These are phyloP conservation scores for Melinopterus prodromus DNA, from an alignment of 2,888 invertebrate species.

Conservation along the genomic window DNA sequence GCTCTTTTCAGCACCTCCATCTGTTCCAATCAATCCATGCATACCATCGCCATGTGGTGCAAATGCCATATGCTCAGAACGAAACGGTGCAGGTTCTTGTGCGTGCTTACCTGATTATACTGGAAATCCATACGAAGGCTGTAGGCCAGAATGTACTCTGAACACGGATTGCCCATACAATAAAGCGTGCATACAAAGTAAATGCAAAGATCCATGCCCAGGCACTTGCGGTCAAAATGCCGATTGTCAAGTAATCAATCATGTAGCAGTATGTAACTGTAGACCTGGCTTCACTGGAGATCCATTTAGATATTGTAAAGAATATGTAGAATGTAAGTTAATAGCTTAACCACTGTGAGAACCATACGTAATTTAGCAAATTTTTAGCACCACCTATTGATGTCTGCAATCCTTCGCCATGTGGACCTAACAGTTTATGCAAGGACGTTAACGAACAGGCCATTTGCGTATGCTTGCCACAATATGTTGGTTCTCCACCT, in stretches of 20 bases:
- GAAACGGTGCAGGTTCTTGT: slow-evolving; percentile 72
- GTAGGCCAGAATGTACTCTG: slow-evolving; percentile 77
- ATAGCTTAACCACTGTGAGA: no score
- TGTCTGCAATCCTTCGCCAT: slow-evolving; percentile 80
- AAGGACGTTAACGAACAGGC: slow-evolving; percentile 68
- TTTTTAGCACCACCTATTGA: slow-evolving; percentile 51
- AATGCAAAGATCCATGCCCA: slow-evolving; percentile 81
- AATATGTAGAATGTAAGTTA: slow-evolving; percentile 50
- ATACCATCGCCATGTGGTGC: slow-evolving; percentile 71
- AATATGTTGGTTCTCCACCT: slow-evolving; percentile 69
- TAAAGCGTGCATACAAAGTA: slow-evolving; percentile 74
- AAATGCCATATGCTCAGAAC: slow-evolving; percentile 75
- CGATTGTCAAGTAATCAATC: slow-evolving; percentile 75
- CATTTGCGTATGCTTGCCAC: slow-evolving; percentile 68
- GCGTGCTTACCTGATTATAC: slow-evolving; percentile 74
- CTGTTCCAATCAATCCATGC: slow-evolving; percentile 64
- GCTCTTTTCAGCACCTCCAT: slow-evolving; percentile 34
- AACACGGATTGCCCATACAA: slow-evolving; percentile 78
- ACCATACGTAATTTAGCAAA: neutral
- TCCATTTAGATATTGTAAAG: slow-evolving; percentile 73
- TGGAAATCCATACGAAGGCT: slow-evolving; percentile 81
- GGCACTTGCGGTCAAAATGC: slow-evolving; percentile 80
- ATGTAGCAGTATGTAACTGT: slow-evolving; percentile 76
- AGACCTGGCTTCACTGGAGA: slow-evolving; percentile 78
- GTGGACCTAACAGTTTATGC: slow-evolving; percentile 80